Evolutionary conservation across 2,113 vertebrate species (phyloP).

Genomic region (Lepidothrix coronata): DNA sequence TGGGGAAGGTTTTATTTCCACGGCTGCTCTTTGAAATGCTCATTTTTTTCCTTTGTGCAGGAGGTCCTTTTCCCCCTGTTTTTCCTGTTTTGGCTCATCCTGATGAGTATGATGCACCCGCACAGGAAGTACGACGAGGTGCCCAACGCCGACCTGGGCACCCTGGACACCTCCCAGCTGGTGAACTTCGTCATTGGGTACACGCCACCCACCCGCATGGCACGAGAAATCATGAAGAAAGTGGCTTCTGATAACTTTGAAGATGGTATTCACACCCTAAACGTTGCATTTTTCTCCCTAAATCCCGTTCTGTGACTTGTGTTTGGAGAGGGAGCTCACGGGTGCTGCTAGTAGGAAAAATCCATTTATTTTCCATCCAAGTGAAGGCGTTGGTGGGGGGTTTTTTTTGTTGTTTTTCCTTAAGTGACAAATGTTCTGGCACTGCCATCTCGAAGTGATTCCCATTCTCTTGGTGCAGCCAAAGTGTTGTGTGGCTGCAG

Average conservation of each 20-base stretch:
- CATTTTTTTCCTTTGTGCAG: neutral
- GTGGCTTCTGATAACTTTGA: slow-evolving; percentile 70
- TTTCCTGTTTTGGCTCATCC: slow-evolving; percentile 78
- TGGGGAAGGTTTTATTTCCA: neutral
- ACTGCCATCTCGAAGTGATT: neutral
- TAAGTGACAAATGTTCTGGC: neutral
- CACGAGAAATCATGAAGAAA: slow-evolving; percentile 72
- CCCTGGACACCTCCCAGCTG: slow-evolving; percentile 62
- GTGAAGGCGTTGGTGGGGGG: neutral
- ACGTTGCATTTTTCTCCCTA: rapidly evolving
- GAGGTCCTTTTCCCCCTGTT: slow-evolving; percentile 79
- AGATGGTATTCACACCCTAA: slow-evolving; percentile 60
- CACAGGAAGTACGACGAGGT: slow-evolving; percentile 69
- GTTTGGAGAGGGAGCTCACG: neutral
- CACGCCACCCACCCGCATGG: slow-evolving; percentile 52
- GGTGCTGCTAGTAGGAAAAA: rapidly evolving
- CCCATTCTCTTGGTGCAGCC: neutral
- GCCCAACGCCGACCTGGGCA: slow-evolving; percentile 58
- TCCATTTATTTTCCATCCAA: neutral
- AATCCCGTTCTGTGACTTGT: rapidly evolving
- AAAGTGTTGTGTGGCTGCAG: neutral
- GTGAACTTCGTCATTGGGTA: slow-evolving; percentile 68
- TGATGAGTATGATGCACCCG: slow-evolving; percentile 81
- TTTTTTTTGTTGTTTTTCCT: neutral
- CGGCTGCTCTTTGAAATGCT: neutral